Evolutionary conservation across 2,797 vertebrate genomes (phyloP), one percentile per base, ranked within the genome.

Genomic region (Heteromormyrus szaboi): DNA sequence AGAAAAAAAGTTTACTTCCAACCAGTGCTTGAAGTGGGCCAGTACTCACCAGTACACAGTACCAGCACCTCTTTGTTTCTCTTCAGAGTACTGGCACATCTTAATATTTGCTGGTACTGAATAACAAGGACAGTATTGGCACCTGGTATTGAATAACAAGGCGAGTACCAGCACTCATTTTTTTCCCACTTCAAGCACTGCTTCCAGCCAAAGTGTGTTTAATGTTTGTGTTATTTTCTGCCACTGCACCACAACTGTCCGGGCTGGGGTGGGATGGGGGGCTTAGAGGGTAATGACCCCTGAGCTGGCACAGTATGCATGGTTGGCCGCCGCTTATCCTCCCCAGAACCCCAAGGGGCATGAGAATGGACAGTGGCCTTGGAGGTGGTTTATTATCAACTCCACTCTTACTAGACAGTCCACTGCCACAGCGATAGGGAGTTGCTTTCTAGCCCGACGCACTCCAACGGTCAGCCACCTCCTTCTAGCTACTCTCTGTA

Each of bases 401-500:
- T 81, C 17, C 76, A 81, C 76, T 81, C 76, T 46, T 46, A n/a
- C 76, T 46, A 81, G 76, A 81, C 76, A 81, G 76, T 46, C 76
- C 76, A 46, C 8, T 46, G 92, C 91, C 90, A 91, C 91, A 90
- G 92, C 25, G 84, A 94, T 94, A 94, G 93, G 92, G 92, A 93
- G 92, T 92, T 85, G 91, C 93, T 93, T 91, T 93, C 92, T 92
- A 94, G 85, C 46, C 89, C 83, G 94, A 94, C 94, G 94, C 93
- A 94, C 92, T 94, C 91, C 94, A 94, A 92, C 90, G 91, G 92
- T 92, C 94, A 92, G 92, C 89, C 14, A 88, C 93, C 92, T 92
- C 93, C 94, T 94, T 91, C 92, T 91, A 94, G 94, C 92, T 89
- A 94, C 65, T 93, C 92, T 94, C 93, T 95, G 94, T 94, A 81